A percentile compares a stretch with the other conserved stretches of the same genome.
These are phyloP conservation scores for Eristalis arbustorum DNA, from an alignment of 2,888 invertebrate species.

Conservation along the genomic window DNA sequence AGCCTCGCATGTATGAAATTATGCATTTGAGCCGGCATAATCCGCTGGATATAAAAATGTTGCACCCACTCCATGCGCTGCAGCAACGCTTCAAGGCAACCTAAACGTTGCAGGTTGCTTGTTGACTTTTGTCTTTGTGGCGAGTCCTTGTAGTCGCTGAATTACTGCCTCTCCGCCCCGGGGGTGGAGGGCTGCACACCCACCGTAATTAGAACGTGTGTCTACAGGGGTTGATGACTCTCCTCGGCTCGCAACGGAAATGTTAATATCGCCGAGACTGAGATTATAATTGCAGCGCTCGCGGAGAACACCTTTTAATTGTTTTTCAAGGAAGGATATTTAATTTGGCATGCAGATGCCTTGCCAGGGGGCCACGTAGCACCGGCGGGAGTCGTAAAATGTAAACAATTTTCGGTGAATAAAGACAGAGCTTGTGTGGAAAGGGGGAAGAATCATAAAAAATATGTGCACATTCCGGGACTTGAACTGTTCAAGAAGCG, in stretches of 20 bases:
- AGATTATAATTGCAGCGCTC: slow-evolving; percentile 56
- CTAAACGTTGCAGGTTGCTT: slow-evolving; percentile 20
- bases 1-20: slow-evolving; percentile 6
- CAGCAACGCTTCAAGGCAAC: not conserved
- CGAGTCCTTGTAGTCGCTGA: slow-evolving; percentile 12
- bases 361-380: slow-evolving; percentile 77
- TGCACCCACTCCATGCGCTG: not conserved
- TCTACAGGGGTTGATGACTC: slow-evolving; percentile 53
- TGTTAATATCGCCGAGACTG: slow-evolving; percentile 54
- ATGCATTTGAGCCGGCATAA: slow-evolving; percentile 27
- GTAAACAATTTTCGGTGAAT: not conserved
- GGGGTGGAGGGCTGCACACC: slow-evolving; percentile 12
- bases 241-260: slow-evolving; percentile 42
- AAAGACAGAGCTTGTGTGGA: no score
- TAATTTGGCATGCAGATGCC: slow-evolving; percentile 72
- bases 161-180: slow-evolving; percentile 36
- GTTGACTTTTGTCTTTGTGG: slow-evolving; percentile 55
- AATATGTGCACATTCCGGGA: no score
- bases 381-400: not conserved
- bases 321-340: slow-evolving; percentile 2
- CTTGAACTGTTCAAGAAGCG: no score
- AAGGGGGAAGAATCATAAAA: no score
- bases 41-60: slow-evolving; percentile 18
- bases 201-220: slow-evolving; percentile 53
- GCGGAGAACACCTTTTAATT: slow-evolving; percentile 55